Evolutionary conservation across 2,113 vertebrate species (phyloP), one percentile per base, ranked within the genome.

Genomic region (Istiophorus platypterus): DNA sequence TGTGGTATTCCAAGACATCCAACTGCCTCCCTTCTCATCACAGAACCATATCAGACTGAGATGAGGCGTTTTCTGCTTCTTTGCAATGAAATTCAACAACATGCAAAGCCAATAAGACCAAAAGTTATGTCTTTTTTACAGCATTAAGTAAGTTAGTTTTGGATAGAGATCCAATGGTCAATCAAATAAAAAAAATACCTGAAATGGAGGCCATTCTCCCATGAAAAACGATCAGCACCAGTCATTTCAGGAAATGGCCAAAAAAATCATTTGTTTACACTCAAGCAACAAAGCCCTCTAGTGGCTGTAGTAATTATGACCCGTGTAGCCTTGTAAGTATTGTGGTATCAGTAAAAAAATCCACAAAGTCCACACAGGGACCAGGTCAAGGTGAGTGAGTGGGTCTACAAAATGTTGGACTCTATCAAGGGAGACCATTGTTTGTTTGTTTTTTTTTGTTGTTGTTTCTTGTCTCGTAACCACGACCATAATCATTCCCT

Each of bases 1-100:
- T 11, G 41, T 12, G 7, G 24, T 72, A 58, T 77, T 90, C 84
- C 72, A 87, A 85, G 69, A 88, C 17, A 54, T 20, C 82, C 68
- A 69, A 78, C 73, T 45, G 78, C 61, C 74, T 77, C 72, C 85
- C 70, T 85, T 81, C 88, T 85, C 76, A 24, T 78, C 41, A 61
- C 66, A 74, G 51, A 89, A 81, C 72, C 81, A 54, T n/a, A 64
- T 37, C 65, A 77, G 83, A 75, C 52, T 80, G 68, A n/a, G 65
- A 77, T 37, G n/a, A 14, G 1, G 68, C 42, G 70, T 58, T 72
- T 69, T 85, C 41, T 49, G 27, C 49, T 57, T n/a, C 54, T 78
- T 58, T 59, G 56, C 31, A 80, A 27, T n/a, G 10, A 67, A 31
- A 29, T 41, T 61, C 58, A 87, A 41, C 2, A 15, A 26, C 22